Base-by-base conservation (phyloP, 2,797 vertebrate genomes). In the Gymnocypris eckloni region DNA sequence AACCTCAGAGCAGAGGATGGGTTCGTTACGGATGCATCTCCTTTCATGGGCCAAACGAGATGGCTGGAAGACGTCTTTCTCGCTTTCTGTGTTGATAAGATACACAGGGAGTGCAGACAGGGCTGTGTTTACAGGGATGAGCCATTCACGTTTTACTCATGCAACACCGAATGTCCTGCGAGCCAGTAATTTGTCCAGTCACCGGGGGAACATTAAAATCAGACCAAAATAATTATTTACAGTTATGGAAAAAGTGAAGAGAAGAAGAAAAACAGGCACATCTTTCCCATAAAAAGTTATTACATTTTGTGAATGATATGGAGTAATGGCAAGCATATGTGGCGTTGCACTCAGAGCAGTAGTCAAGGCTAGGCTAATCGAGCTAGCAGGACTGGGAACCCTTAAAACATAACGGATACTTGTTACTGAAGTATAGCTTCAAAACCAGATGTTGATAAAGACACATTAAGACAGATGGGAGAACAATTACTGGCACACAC, bases 371-470 rank as follows among this genome's bases (percentile, higher is more conserved):
- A 96, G 95, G 95, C 95, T 97, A 97, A 98, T 96, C 97, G 95
- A 95, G 96, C 96, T 96, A 96, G 96, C 96, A 96, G 97, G 96
- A 95, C 96, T 94, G 96, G 96, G 95, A 97, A 97, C 96, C 96
- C 95, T 92, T 95, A 96, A 96, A 96, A 96, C 96, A 97, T 97
- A 98, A 98, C 98, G 96, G 97, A 97, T 97, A 97, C 97, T 98
- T 98, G 97, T 97, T 97, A 97, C 97, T 95, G 94, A 93, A 96
- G 96, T 93, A 95, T 94, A 95, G 97, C 94, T 94, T 94, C 81
- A 97, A 98, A 98, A 97, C 96, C 97, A 98, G 97, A 99, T 98
- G 97, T 97, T 97, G 97, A 97, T 97, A 97, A 97, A 97, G 96
- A 99, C 96, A 96, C 97, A 96, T 96, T 94, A 96, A 97, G 96